Conservation (phyloP, 2,113 vertebrate species). For the Saccopteryx leptura region DNA sequence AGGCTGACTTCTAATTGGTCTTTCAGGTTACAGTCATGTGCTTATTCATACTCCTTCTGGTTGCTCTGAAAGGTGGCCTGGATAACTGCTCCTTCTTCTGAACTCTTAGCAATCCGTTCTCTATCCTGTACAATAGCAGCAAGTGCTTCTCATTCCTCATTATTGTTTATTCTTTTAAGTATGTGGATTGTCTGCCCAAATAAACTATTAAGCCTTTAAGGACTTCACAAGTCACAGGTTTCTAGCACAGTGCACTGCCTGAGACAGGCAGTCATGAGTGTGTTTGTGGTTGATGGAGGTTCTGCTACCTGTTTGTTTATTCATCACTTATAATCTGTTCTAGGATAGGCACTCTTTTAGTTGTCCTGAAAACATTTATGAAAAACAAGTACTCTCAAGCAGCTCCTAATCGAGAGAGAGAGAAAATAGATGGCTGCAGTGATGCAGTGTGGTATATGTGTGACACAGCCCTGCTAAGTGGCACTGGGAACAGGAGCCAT, state of each 20-base stretch:
- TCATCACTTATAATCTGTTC: constrained; percentile 8
- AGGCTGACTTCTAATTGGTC: not conserved
- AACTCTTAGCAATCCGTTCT: not conserved
- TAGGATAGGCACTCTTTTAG: not conserved
- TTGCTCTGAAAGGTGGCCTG: not conserved
- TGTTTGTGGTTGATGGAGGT: constrained; percentile 32
- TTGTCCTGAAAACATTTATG: not conserved
- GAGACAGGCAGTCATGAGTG: not conserved
- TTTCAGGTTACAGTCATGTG: not conserved
- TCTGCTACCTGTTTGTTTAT: constrained; percentile 14
- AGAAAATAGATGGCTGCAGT: not conserved
- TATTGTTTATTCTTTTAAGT: constrained; percentile 49
- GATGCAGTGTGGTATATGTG: too few relatives aligned
- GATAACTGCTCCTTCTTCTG: not conserved
- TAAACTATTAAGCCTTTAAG: constrained; percentile 51
- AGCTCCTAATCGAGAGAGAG: not conserved
- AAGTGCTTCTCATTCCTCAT: not conserved
- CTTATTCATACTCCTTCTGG: not conserved
- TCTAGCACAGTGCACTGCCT: constrained; percentile 36
- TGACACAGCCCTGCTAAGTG: not conserved
- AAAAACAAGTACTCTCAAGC: not conserved
- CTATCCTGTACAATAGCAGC: not conserved
- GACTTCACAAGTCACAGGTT: constrained; percentile 26
- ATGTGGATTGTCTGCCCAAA: constrained; percentile 49
- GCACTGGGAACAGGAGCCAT: not conserved